Base-by-base conservation (phyloP, 2,888 invertebrate genomes). In the Lutraria lutraria region DNA sequence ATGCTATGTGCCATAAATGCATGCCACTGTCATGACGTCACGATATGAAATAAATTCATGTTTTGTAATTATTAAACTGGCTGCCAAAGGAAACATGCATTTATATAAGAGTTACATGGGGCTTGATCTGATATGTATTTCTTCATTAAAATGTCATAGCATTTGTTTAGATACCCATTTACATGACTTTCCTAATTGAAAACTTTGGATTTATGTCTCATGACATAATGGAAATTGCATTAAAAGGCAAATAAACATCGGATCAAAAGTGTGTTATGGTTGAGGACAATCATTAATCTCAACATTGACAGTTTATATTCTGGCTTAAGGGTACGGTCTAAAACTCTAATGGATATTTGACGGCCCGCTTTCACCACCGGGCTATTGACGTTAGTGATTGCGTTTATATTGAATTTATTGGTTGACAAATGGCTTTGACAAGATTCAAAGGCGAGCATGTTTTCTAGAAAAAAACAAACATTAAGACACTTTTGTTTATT, bases 311-410 rank as follows among this genome's bases (percentile, higher is more conserved):
- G 25, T 68, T 68, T 68, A 12, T n/a, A 10, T 6, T 8, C 63
- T 25, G 21, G 6, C 63, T 68, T n/a, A 4, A 68, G 63, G 63
- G 63, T 10, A 25, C 13, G 12, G 63, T 68, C 25, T n/a, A 25
- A 68, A 68, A 68, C 63, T 13, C 63, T 68, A 68, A 68, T 68
- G 63, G 63, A 68, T 68, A 68, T 68, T 68, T 4, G 25, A 68
- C 63, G 25, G 25, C 63, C n/a, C 25, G 25, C 8, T 68, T 1
- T 68, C n/a, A 25, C 63, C 25, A n/a, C 63, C n/a, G n/a, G 63
- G 12, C 25, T 25, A 25, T 25, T 25, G 4, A 25, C 12, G 63
- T 68, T 68, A 25, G 6, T 25, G n/a, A n/a, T 25, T 68, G 12
- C 21, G 21, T 60, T 60, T 60, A 21, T 21, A 21, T 25, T n/a